Percentiles rank a stretch among this genome's conserved stretches.
Evolutionary conservation across 2,113 vertebrate species (phyloP).

Genomic region (Solea senegalensis): DNA sequence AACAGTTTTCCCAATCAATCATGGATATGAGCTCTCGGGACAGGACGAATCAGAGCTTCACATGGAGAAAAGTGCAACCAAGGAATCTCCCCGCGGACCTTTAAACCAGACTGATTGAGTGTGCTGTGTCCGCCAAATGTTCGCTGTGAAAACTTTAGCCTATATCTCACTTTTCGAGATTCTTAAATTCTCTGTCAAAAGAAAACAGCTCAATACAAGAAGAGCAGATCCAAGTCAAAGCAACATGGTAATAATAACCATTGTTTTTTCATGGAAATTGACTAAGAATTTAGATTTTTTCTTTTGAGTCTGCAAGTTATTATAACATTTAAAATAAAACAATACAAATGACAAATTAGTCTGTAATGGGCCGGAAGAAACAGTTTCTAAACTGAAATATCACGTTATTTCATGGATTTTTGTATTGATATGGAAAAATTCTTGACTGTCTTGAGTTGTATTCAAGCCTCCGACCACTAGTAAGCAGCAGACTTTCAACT

Average conservation of each 20-base stretch:
- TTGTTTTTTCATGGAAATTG: background rate
- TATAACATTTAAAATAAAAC: too few relatives aligned
- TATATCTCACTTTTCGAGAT: slow-evolving; percentile 19
- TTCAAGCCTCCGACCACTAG: too few relatives aligned
- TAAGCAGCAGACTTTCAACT: too few relatives aligned
- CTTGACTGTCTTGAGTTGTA: too few relatives aligned
- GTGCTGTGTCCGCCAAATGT: slow-evolving; percentile 33
- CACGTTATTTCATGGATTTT: too few relatives aligned
- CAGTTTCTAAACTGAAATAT: too few relatives aligned
- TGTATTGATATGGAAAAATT: too few relatives aligned
- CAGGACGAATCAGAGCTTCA: slow-evolving; percentile 31
- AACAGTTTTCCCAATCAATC: slow-evolving; percentile 70
- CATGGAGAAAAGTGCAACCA: slow-evolving; percentile 31
- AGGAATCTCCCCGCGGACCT: slow-evolving; percentile 53
- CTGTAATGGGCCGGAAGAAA: too few relatives aligned
- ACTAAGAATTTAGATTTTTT: too few relatives aligned
- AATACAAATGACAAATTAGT: too few relatives aligned
- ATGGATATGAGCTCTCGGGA: slow-evolving; percentile 37
- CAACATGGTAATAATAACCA: background rate
- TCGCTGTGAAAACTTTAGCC: slow-evolving; percentile 21
- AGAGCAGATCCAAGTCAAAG: background rate
- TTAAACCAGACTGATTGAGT: slow-evolving; percentile 53
- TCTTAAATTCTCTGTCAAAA: slow-evolving; percentile 11
- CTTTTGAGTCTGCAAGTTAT: too few relatives aligned
- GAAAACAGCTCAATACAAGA: background rate